A percentile compares a stretch with the other conserved stretches of the same genome.
Conservation (phyloP, 2,113 vertebrate genomes). For the Neoarius graeffei region DNA sequence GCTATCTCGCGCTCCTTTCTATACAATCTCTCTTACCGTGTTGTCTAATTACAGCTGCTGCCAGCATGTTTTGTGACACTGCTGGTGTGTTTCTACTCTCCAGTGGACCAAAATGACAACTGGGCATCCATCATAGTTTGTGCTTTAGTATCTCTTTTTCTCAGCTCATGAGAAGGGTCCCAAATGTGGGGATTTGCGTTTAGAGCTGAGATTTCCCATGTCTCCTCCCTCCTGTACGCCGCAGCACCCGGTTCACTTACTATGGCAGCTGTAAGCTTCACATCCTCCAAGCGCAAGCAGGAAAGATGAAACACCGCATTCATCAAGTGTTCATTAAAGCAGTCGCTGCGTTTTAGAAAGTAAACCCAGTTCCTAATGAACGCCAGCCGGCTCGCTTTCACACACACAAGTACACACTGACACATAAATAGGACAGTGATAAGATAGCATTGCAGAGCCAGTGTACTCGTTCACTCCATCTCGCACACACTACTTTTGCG, state of each 20-base stretch:
- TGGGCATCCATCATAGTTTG: constrained; percentile 5
- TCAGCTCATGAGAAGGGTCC: neutral
- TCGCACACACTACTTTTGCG: constrained; percentile 50
- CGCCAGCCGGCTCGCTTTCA: constrained; percentile 23
- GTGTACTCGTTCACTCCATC: constrained; percentile 60
- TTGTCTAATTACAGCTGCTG: constrained; percentile 47
- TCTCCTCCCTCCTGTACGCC: constrained; percentile 45
- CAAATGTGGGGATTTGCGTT: neutral
- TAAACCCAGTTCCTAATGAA: constrained; percentile 35
- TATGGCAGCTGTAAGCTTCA: constrained; percentile 20
- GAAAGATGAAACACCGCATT: constrained; percentile 36
- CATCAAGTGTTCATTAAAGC: constrained; percentile 51
- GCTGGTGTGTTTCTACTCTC: neutral
- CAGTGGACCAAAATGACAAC: constrained; percentile 17
- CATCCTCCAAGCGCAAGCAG: constrained; percentile 9
- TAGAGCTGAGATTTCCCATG: constrained; percentile 8
- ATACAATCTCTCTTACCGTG: constrained; percentile 23
- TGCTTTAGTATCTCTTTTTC: neutral
- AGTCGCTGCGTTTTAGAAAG: constrained; percentile 30
- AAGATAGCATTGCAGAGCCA: constrained; percentile 20
- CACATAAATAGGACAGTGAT: constrained; percentile 22
- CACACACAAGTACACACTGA: constrained; percentile 15
- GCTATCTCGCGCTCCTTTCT: constrained; percentile 14
- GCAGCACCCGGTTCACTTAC: neutral
- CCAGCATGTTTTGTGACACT: constrained; percentile 10